phyloP scores from a whole-genome alignment of 2,797 vertebrate genomes.

The Bradypodion pumilum region DNA sequence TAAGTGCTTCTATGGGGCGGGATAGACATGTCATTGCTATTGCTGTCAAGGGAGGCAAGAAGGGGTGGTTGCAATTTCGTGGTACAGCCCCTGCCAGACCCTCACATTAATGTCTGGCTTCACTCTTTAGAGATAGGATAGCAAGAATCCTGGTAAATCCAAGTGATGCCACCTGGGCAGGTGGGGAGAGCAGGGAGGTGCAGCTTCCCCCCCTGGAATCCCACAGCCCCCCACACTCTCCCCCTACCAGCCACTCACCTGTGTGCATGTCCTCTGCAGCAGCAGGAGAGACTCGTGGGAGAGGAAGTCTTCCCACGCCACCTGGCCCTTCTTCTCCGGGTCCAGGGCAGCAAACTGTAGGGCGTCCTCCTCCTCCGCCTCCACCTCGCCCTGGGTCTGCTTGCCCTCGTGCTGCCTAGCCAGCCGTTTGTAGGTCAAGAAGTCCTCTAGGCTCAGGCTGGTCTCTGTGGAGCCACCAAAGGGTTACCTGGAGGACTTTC shows the following conservation, averaged over 20 bases:
- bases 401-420: conserved; percentile 86
- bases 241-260: conserved; percentile 75
- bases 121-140: too few relatives aligned
- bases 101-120: too few relatives aligned
- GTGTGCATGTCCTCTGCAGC: conserved; percentile 87
- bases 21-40: too few relatives aligned
- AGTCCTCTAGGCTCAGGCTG: conserved; percentile 90
- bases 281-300: conserved; percentile 92
- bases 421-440: conserved; percentile 93
- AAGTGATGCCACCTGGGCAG: too few relatives aligned
- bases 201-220: too few relatives aligned
- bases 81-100: too few relatives aligned
- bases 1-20: too few relatives aligned
- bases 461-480: conserved; percentile 79
- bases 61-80: too few relatives aligned
- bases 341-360: conserved; percentile 91
- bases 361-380: conserved; percentile 84
- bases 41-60: too few relatives aligned
- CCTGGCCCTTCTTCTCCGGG: conserved; percentile 87
- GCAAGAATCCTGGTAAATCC: too few relatives aligned
- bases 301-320: conserved; percentile 94
- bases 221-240: background rate
- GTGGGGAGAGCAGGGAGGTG: too few relatives aligned
- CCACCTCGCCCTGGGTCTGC: conserved; percentile 79
- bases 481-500: too few relatives aligned